phyloP scores from a whole-genome alignment of 2,113 vertebrate genomes.

The Tonatia bakeri region DNA sequence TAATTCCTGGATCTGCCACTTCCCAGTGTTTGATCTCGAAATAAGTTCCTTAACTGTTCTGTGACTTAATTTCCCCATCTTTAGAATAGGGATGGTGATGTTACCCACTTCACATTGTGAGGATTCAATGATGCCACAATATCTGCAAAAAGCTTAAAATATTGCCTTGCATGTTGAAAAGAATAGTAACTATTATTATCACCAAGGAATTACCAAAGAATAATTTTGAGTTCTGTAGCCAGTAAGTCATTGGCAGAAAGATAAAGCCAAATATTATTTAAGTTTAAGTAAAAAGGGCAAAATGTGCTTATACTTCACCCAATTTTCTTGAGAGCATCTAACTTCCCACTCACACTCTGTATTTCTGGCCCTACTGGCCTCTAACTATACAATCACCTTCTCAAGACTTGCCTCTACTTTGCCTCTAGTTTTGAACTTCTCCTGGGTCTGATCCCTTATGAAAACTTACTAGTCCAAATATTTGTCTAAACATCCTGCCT shows the following conservation, averaged over 20 bases:
- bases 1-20: neutral
- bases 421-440: neutral
- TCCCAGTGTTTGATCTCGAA: neutral
- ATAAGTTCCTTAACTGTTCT: neutral
- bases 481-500: neutral
- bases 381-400: neutral
- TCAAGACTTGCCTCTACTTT: neutral
- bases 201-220: neutral
- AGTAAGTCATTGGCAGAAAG: neutral
- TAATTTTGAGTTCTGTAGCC: neutral
- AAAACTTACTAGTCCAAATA: neutral
- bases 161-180: neutral
- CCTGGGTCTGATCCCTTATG: neutral
- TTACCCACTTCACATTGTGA: neutral
- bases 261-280: neutral
- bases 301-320: neutral
- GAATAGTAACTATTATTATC: neutral
- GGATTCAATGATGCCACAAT: neutral
- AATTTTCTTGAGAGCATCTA: neutral
- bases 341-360: accelerated
- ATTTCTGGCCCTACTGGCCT: neutral
- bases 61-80: neutral
- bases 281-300: neutral
- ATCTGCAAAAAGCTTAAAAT: neutral
- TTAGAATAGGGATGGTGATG: neutral